Percentiles rank a stretch among this genome's conserved stretches.
phyloP scores from a whole-genome alignment of 2,888 invertebrate genomes.

The Amphipyra tragopoginis region DNA sequence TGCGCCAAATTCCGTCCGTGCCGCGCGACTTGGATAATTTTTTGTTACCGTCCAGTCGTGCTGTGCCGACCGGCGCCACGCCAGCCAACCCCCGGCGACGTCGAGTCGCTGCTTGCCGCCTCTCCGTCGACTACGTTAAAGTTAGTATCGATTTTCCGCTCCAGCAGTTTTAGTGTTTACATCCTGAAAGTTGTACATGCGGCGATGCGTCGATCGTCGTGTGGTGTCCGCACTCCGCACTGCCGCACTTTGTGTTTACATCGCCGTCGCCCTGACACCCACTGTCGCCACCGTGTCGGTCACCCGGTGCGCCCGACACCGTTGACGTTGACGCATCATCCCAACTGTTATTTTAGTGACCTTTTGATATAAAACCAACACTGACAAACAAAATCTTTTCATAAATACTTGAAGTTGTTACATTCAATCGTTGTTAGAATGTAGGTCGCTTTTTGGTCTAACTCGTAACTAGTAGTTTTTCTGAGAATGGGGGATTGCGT shows the following conservation, averaged over 20 bases:
- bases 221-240: slow-evolving; percentile 6
- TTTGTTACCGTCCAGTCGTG: slow-evolving; percentile 18
- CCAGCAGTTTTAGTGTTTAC: slow-evolving; percentile 12
- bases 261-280: slow-evolving; percentile 45
- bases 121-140: slow-evolving; percentile 19
- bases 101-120: slow-evolving; percentile 10
- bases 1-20: slow-evolving; percentile 13
- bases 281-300: not conserved
- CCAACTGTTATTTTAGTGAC: no score
- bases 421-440: no score
- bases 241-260: slow-evolving; percentile 38
- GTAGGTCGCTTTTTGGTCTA: no score
- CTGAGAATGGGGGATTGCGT: no score
- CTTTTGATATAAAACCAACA: no score
- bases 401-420: no score
- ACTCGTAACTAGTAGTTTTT: no score
- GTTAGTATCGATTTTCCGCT: slow-evolving; percentile 53
- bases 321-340: no score
- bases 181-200: slow-evolving; percentile 7
- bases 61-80: slow-evolving; percentile 13
- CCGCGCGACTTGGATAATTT: slow-evolving; percentile 6
- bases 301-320: not conserved
- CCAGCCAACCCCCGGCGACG: not conserved
- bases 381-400: not conserved
- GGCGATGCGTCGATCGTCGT: not conserved